phyloP scores from a whole-genome alignment of 64 coral and sea anemone species.

The Dendrophyllia cribrosa region DNA sequence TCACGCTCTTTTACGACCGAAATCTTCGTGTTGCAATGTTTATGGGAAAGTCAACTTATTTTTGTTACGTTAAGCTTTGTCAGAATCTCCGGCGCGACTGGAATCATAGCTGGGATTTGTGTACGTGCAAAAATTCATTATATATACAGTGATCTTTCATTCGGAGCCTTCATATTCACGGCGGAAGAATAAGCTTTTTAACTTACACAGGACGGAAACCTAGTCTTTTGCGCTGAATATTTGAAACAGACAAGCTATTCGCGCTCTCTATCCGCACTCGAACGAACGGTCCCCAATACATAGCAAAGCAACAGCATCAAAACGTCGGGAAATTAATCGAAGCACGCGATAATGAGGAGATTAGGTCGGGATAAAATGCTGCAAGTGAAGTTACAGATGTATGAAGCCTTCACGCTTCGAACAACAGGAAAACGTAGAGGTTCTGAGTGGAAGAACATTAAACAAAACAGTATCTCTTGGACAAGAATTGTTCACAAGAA shows the following conservation, averaged over 20 bases:
- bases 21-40: not conserved
- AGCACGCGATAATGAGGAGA: not conserved
- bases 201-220: not conserved
- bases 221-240: not conserved
- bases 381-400: not conserved
- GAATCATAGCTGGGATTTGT: not conserved
- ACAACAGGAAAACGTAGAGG: not conserved
- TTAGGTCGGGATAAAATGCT: not conserved
- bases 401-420: not conserved
- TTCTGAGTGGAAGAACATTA: not conserved
- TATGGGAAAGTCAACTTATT: not conserved
- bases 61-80: not conserved
- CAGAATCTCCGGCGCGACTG: not conserved
- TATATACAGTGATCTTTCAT: not conserved
- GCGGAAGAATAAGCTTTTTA: not conserved
- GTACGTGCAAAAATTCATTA: conserved; percentile 6
- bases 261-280: not conserved
- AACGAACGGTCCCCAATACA: not conserved
- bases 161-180: not conserved
- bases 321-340: not conserved
- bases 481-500: not conserved
- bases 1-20: not conserved
- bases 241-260: not conserved
- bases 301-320: not conserved
- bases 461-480: not conserved